A percentile compares a stretch with the other conserved stretches of the same genome.
Evolutionary conservation across 1,140 invertebrate species (phyloP).

Genomic region (Laodelphax striatellus): DNA sequence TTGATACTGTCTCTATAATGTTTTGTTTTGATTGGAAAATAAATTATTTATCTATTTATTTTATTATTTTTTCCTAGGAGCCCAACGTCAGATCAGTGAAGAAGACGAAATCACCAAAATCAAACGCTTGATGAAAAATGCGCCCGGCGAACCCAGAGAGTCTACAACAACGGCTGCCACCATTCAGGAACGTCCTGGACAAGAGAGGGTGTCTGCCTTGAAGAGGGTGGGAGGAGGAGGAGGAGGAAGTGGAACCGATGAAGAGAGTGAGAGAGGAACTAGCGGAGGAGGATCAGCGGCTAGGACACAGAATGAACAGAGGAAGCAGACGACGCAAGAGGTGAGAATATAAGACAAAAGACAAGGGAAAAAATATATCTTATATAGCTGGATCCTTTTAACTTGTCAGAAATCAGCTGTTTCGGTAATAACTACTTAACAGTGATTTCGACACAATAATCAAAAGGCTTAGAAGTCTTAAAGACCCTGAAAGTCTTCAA

Average conservation of each 20-base stretch:
- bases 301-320: constrained; percentile 10
- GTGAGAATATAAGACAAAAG: not conserved
- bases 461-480: too few species aligned
- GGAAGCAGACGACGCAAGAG: constrained; percentile 30
- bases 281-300: constrained; percentile 19
- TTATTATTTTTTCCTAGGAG: not conserved
- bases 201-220: constrained; percentile 34
- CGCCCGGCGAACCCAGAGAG: constrained; percentile 39
- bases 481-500: too few species aligned
- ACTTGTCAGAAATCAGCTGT: too few species aligned
- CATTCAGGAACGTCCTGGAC: constrained; percentile 41
- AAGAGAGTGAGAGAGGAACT: constrained; percentile 17
- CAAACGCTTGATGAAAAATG: constrained; percentile 72
- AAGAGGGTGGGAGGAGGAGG: constrained; percentile 21
- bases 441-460: too few species aligned
- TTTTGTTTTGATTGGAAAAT: too few species aligned
- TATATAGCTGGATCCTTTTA: too few species aligned
- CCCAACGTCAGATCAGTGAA: constrained; percentile 59
- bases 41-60: not conserved
- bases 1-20: too few species aligned
- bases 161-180: constrained; percentile 42
- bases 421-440: too few species aligned
- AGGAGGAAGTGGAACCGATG: too few species aligned
- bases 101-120: constrained; percentile 83
- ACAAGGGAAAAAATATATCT: too few species aligned